Base-by-base conservation (phyloP, 2,888 invertebrate species). In the Aphodius granarius region DNA sequence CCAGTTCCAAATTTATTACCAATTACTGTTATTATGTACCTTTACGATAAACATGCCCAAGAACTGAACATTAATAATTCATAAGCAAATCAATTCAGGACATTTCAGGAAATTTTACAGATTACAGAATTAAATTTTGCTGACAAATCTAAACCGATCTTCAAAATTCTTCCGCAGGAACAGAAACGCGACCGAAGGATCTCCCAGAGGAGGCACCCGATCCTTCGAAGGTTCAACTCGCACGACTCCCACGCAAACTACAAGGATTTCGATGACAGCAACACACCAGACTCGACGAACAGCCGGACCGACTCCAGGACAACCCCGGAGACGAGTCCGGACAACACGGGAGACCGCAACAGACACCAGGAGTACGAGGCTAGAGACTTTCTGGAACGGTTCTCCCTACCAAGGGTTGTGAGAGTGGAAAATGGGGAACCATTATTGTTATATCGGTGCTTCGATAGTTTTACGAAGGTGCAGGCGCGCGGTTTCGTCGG, bases 401-500 rank as follows among this genome's bases (percentile, higher is more conserved):
- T 91, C 83, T 90, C 91, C 21, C 85, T 91, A 79, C 91, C 91
- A 4, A 87, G 91, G 76, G 90, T 91, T 21, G 91, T 91, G 80
- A 87, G 89, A 81, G 88, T 91, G 63, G 90, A 89, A 72, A 89
- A 89, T 72, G 89, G 90, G 77, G 89, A 90, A 83, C 90, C 92
- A 75, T 88, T 92, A 85, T 87, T 92, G 79, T 85, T 92, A 83
- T 92, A 91, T 83, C 88, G 91, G 81, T 91, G 91, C 80, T 87
- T 92, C 82, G 90, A 91, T 81, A 91, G 91, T 77, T 91, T 91
- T 81, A 88, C 91, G 83, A 89, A 92, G 81, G 91, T 92, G 78
- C 90, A 91, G 84, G 92, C 91, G 9, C 90, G 90, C 73, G 90
- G 91, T 73, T 82, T 91, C 78, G 85, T 88, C 9, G 89, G 89